phyloP scores from a whole-genome alignment of 2,888 invertebrate genomes.

The Dioctria linearis region DNA sequence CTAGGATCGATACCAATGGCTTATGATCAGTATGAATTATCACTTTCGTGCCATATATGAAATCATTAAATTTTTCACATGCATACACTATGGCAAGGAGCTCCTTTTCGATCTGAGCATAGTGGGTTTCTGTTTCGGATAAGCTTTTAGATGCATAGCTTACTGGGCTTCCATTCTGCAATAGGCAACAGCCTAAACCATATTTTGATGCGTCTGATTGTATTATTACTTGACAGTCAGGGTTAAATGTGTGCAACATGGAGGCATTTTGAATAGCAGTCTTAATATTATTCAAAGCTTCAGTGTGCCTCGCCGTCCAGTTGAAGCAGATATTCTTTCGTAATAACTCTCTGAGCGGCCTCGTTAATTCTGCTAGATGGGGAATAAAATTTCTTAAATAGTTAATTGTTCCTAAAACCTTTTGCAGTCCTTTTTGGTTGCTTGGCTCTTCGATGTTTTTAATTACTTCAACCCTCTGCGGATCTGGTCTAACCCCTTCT shows the following conservation, averaged over 20 bases:
- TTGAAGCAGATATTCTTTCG: slow-evolving; percentile 10
- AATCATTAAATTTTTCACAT: slow-evolving; percentile 58
- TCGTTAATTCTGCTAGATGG: neutral
- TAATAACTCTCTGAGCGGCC: slow-evolving; percentile 13
- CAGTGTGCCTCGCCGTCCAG: neutral
- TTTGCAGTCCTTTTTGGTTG: too few species aligned
- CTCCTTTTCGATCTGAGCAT: slow-evolving; percentile 59
- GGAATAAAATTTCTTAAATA: neutral
- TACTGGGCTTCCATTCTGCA: slow-evolving; percentile 51
- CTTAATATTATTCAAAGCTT: slow-evolving; percentile 14
- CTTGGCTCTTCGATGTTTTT: too few species aligned
- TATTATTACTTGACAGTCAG: slow-evolving; percentile 3
- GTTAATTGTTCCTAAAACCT: slow-evolving; percentile 10
- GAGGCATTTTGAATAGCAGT: slow-evolving; percentile 6
- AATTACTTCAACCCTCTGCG: too few species aligned
- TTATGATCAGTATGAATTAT: slow-evolving; percentile 57
- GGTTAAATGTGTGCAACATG: neutral
- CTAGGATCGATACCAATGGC: slow-evolving; percentile 54
- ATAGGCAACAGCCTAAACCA: slow-evolving; percentile 52
- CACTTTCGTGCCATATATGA: slow-evolving; percentile 57
- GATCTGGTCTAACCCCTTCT: too few species aligned
- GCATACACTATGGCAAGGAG: slow-evolving; percentile 59
- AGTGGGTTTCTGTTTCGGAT: slow-evolving; percentile 60
- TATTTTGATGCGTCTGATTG: slow-evolving; percentile 50
- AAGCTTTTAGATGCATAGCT: slow-evolving; percentile 61